These are phyloP conservation scores for Agrochola lota DNA, from an alignment of 2,888 invertebrate genomes.

Conservation along the genomic window DNA sequence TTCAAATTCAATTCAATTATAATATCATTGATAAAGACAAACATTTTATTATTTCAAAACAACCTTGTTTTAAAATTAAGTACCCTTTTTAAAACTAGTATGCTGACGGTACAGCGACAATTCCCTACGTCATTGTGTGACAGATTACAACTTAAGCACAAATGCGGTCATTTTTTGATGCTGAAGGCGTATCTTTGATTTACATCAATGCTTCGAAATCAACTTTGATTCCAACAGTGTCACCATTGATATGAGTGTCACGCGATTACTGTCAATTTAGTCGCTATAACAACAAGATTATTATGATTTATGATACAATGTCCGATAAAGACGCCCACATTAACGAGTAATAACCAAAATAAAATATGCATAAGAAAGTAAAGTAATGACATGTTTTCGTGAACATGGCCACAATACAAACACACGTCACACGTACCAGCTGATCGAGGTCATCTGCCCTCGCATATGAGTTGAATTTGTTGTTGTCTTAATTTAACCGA, in stretches of 20 bases:
- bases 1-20: no score
- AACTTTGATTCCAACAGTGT: background rate
- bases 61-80: no score
- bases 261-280: background rate
- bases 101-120: no score
- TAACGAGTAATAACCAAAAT: constrained; percentile 14
- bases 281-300: background rate
- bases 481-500: constrained; percentile 46
- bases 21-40: no score
- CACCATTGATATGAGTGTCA: no score
- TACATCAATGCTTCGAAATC: constrained; percentile 1
- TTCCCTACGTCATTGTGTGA: no score
- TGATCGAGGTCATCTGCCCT: constrained; percentile 39
- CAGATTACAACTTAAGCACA: no score
- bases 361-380: constrained; percentile 44
- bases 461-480: constrained; percentile 32
- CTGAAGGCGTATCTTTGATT: no score
- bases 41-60: no score
- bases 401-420: constrained; percentile 15
- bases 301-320: constrained; percentile 2
- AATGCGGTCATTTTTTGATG: no score
- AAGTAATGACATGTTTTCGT: constrained; percentile 26
- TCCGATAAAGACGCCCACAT: constrained; percentile 6
- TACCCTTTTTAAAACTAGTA: no score
- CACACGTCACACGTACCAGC: constrained; percentile 29